phyloP scores from a whole-genome alignment of 2,797 vertebrate genomes.

The Rhadinocentrus ornatus region DNA sequence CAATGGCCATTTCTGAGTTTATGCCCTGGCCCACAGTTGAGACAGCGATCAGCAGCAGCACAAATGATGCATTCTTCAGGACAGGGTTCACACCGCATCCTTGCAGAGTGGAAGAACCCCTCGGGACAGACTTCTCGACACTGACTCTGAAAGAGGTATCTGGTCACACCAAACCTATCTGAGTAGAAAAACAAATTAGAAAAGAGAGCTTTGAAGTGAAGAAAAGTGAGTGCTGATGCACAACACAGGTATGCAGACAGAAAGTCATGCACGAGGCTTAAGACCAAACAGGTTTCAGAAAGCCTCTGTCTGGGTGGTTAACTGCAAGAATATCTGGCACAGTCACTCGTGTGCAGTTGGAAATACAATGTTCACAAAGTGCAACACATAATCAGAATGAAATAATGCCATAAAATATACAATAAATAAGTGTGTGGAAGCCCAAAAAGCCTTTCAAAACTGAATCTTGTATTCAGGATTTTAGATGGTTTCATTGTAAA shows the following conservation, averaged over 20 bases:
- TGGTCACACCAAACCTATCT: constrained; percentile 82
- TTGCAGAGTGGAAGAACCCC: constrained; percentile 78
- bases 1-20: constrained; percentile 79
- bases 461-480: too few relatives aligned
- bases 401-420: too few relatives aligned
- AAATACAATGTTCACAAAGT: neutral
- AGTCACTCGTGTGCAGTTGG: neutral
- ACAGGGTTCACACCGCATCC: constrained; percentile 82
- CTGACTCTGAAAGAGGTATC: constrained; percentile 83
- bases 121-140: constrained; percentile 87
- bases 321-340: neutral
- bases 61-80: constrained; percentile 78
- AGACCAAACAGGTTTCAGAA: constrained; percentile 12
- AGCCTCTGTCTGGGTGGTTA: neutral
- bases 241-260: constrained; percentile 30
- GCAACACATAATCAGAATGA: too few relatives aligned
- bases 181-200: constrained; percentile 28
- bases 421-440: too few relatives aligned
- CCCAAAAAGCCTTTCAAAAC: too few relatives aligned
- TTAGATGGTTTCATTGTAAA: too few relatives aligned
- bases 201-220: constrained; percentile 8
- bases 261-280: constrained; percentile 1
- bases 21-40: constrained; percentile 81
- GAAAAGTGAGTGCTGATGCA: neutral
- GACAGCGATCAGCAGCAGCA: constrained; percentile 72